These are phyloP conservation scores for Sinocyclocheilus grahami DNA, from an alignment of 2,113 vertebrate genomes.

Conservation along the genomic window DNA sequence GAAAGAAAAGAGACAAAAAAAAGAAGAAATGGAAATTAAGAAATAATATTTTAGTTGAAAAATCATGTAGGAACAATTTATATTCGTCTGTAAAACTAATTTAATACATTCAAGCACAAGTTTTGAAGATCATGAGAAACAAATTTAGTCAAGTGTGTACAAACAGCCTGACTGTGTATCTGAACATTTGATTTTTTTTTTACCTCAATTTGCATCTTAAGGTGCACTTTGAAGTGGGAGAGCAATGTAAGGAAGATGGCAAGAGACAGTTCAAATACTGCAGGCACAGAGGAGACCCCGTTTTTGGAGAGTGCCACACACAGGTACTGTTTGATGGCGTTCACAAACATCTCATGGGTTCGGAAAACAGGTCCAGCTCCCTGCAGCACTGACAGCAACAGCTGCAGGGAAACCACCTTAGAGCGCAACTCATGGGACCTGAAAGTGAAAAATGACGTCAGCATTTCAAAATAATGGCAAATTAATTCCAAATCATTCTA, in stretches of 20 bases:
- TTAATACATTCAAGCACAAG: neutral
- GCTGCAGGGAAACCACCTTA: constrained; percentile 94
- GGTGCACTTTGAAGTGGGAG: constrained; percentile 95
- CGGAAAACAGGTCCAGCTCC: constrained; percentile 93
- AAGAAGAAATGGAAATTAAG: too few species aligned
- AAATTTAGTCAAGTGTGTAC: neutral
- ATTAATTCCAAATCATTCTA: neutral
- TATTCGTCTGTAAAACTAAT: neutral
- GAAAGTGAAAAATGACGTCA: constrained; percentile 9
- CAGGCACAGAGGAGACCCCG: constrained; percentile 95
- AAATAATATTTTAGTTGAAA: neutral
- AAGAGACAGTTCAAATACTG: constrained; percentile 96
- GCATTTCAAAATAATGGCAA: neutral
- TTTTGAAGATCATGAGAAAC: neutral
- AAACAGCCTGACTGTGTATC: neutral
- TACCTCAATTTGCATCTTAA: constrained; percentile 99
- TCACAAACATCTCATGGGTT: constrained; percentile 98
- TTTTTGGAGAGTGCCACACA: constrained; percentile 97
- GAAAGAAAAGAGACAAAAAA: neutral
- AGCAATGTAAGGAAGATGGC: constrained; percentile 97
- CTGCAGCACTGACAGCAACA: constrained; percentile 93
- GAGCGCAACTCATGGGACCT: constrained; percentile 97
- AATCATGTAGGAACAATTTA: neutral
- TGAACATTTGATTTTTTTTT: neutral
- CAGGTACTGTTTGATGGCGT: constrained; percentile 97